Conservation (phyloP, 2,797 vertebrate species). For the Tamandua tetradactyla region DNA sequence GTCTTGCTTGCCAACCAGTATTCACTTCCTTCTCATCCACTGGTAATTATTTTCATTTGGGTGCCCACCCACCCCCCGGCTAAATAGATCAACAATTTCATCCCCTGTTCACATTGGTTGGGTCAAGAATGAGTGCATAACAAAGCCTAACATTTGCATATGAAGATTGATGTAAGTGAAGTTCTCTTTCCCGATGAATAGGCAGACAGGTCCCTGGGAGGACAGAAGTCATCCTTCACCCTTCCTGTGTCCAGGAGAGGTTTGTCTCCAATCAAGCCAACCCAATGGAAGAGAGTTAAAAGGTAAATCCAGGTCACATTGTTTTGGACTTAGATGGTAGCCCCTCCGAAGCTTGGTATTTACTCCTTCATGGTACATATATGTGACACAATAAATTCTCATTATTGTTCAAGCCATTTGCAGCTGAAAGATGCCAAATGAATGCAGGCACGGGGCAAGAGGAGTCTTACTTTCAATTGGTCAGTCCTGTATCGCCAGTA, state of each 20-base stretch:
- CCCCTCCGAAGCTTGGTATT: not conserved
- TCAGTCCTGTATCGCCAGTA: constrained; percentile 34
- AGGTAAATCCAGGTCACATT: not conserved
- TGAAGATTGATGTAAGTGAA: not conserved
- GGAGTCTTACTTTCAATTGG: constrained; percentile 6
- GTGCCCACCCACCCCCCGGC: not conserved
- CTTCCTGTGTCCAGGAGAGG: not conserved
- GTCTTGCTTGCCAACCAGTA: not conserved
- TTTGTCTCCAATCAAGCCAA: not conserved
- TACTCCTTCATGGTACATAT: constrained; percentile 7
- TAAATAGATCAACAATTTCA: constrained; percentile 9
- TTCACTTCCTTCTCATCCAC: not conserved
- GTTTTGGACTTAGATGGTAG: constrained; percentile 1
- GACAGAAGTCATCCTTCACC: constrained; percentile 19
- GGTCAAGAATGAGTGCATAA: not conserved
- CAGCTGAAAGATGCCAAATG: constrained; percentile 24
- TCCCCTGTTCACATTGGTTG: not conserved
- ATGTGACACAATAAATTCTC: constrained; percentile 13
- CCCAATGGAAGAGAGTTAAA: not conserved
- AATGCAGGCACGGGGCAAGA: not conserved
- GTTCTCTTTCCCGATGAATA: not conserved
- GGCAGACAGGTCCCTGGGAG: not conserved
- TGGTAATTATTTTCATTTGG: not conserved
- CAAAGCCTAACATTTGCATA: not conserved
- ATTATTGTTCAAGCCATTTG: constrained; percentile 48